A percentile compares a stretch with the other conserved stretches of the same genome.
These are phyloP conservation scores for Drosophila tsacasi DNA, from an alignment of 1,140 invertebrate genomes.

Conservation along the genomic window DNA sequence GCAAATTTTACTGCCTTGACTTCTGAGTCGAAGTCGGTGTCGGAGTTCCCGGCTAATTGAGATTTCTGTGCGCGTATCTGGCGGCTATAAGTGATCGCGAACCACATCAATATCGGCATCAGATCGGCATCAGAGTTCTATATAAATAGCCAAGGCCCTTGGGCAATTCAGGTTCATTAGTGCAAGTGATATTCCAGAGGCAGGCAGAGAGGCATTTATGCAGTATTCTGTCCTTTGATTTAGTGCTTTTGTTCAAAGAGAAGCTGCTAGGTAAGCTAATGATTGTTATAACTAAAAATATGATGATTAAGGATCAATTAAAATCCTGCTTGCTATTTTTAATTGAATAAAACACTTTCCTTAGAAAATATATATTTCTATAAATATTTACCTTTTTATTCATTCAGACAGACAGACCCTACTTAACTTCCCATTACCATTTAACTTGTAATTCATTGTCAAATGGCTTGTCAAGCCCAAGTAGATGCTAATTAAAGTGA, in stretches of 20 bases:
- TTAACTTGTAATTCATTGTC: constrained; percentile 3
- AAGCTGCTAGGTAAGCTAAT: constrained; percentile 10
- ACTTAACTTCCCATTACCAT: constrained; percentile 2
- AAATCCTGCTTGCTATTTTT: no score
- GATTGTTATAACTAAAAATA: not conserved
- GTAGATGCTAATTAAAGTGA: constrained; percentile 25
- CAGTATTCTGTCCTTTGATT: not conserved
- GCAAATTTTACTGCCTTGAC: constrained; percentile 19
- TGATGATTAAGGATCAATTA: no score
- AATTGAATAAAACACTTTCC: no score
- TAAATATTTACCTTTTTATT: not conserved
- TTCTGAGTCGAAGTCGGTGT: constrained; percentile 3
- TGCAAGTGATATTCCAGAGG: constrained; percentile 27
- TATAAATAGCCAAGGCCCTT: constrained; percentile 31
- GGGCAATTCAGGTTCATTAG: constrained; percentile 31
- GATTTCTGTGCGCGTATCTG: constrained; percentile 29
- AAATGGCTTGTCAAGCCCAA: not conserved
- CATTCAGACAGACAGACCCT: not conserved
- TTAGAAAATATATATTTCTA: not conserved
- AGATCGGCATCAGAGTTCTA: constrained; percentile 13
- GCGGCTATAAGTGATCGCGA: constrained; percentile 12
- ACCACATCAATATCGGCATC: constrained; percentile 21
- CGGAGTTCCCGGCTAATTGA: constrained; percentile 15
- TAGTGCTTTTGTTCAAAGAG: not conserved
- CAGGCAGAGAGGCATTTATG: not conserved